These are phyloP conservation scores for Mixornis gularis DNA, from an alignment of 2,113 vertebrate species.

Conservation along the genomic window DNA sequence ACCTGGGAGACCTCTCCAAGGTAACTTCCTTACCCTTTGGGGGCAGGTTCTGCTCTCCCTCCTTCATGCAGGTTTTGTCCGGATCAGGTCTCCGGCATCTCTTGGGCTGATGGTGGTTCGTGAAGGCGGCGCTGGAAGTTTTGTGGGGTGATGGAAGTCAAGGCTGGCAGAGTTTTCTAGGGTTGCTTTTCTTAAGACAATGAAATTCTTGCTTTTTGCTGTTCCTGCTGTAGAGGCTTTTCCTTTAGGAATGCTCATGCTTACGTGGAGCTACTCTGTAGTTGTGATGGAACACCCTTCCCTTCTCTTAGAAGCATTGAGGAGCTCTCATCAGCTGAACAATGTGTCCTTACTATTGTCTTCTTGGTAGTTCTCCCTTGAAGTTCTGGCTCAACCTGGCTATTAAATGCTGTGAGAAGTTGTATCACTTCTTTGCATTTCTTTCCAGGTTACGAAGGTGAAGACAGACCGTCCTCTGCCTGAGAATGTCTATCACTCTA, in stretches of 20 bases:
- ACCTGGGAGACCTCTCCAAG: conserved; percentile 92
- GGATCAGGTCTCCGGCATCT: not conserved
- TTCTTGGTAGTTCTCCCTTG: not conserved
- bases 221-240: not conserved
- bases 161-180: fast-evolving
- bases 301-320: not conserved
- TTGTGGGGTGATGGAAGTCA: not conserved
- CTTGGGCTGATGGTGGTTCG: fast-evolving
- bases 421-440: not conserved
- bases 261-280: not conserved
- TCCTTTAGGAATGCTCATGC: not conserved
- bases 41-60: not conserved
- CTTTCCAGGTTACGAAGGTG: conserved; percentile 92
- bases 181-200: not conserved
- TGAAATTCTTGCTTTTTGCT: not conserved
- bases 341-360: not conserved
- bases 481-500: conserved; percentile 88
- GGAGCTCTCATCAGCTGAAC: not conserved
- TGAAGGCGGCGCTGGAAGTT: not conserved
- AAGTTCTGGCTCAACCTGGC: not conserved
- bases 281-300: not conserved
- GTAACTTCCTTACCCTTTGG: conserved; percentile 57
- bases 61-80: fast-evolving
- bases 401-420: not conserved
- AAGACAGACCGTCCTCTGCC: conserved; percentile 84